A percentile compares a stretch with the other conserved stretches of the same genome.
Conservation (phyloP, 2,797 vertebrate species). For the Lerista edwardsae region DNA sequence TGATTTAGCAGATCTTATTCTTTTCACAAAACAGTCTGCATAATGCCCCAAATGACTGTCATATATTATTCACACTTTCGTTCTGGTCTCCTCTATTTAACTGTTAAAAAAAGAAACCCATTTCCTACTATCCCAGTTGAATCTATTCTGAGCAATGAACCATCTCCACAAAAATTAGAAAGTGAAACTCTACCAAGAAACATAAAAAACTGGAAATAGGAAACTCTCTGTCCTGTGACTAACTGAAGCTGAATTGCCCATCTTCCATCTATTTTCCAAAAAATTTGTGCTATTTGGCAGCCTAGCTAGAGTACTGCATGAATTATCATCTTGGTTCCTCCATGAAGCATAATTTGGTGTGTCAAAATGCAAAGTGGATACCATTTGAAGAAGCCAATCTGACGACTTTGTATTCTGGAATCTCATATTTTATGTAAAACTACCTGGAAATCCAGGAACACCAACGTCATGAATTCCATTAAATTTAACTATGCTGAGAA, state of each 20-base stretch:
- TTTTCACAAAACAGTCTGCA: not conserved
- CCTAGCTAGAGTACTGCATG: not conserved
- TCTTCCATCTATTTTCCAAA: not conserved
- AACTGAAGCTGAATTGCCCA: not conserved
- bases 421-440: not conserved
- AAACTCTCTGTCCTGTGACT: not conserved
- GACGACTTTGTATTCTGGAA: not conserved
- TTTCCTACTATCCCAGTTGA: not conserved
- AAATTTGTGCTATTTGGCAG: not conserved
- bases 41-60: conserved; percentile 18
- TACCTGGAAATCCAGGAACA: not conserved
- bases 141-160: conserved; percentile 1
- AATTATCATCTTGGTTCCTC: not conserved
- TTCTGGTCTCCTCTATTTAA: conserved; percentile 11
- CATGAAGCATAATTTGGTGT: not conserved
- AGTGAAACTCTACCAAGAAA: not conserved
- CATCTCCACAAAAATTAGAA: not conserved
- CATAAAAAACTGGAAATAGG: not conserved
- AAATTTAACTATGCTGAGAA: not conserved
- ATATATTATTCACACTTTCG: conserved; percentile 28
- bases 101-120: conserved; percentile 7
- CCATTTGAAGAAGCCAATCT: not conserved
- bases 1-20: not conserved
- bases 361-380: not conserved
- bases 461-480: not conserved